These are phyloP conservation scores for Ceuthmochares aereus DNA, from an alignment of 2,113 vertebrate genomes.

Conservation along the genomic window DNA sequence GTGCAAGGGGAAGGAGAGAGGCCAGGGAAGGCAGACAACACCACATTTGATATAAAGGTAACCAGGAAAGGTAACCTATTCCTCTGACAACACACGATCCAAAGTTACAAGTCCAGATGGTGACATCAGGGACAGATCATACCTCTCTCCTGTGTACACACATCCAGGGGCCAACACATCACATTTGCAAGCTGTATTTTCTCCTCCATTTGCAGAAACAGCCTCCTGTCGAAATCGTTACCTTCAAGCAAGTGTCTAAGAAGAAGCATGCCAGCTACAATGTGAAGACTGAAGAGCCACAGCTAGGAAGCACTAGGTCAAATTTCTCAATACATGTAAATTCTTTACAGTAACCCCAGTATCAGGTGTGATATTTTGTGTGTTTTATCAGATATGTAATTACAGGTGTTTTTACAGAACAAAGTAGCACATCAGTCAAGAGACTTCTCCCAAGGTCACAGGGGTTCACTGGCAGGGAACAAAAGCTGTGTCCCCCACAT, in stretches of 20 bases:
- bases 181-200: not conserved
- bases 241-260: not conserved
- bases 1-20: not conserved
- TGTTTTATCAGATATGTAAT: not conserved
- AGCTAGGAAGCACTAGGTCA: not conserved
- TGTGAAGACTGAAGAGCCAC: rapidly evolving
- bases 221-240: not conserved
- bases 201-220: not conserved
- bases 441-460: conserved; percentile 34
- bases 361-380: rapidly evolving
- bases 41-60: not conserved
- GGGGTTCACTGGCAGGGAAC: not conserved
- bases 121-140: not conserved
- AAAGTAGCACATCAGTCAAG: not conserved
- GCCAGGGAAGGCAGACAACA: not conserved
- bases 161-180: not conserved
- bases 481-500: not conserved
- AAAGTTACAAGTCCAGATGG: conserved; percentile 63
- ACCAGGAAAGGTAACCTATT: not conserved
- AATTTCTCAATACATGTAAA: not conserved
- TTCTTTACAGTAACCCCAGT: not conserved
- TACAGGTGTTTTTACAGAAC: not conserved
- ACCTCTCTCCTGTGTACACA: not conserved
- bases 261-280: not conserved
- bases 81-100: conserved; percentile 2